Conservation (phyloP, 2,113 vertebrate genomes). For the Stigmatopora nigra region DNA sequence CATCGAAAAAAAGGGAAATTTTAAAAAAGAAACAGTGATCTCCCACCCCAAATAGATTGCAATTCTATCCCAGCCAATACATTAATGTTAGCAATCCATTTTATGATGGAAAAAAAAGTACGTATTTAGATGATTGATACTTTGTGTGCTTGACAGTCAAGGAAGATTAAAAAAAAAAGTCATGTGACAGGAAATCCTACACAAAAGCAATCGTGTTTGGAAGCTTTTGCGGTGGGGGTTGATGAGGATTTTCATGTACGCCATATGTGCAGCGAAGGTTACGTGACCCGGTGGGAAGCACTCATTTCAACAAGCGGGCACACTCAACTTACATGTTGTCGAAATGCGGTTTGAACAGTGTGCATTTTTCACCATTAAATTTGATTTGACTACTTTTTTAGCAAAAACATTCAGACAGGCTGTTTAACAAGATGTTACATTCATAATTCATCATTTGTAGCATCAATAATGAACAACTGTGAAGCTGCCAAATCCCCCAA, state of each 20-base stretch:
- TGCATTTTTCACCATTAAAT: background rate
- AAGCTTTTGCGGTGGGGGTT: background rate
- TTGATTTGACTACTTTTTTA: background rate
- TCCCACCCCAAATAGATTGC: too few relatives aligned
- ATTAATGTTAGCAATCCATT: background rate
- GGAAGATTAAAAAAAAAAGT: background rate
- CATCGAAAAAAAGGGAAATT: too few relatives aligned
- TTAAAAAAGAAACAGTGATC: too few relatives aligned
- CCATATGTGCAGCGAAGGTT: conserved; percentile 36
- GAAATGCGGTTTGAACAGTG: background rate
- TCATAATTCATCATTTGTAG: conserved; percentile 55
- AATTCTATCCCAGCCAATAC: too few relatives aligned
- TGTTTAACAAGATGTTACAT: conserved; percentile 36
- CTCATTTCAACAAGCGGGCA: conserved; percentile 24
- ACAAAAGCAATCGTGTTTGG: conserved; percentile 31
- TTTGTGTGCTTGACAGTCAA: conserved; percentile 6
- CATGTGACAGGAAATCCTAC: conserved; percentile 41
- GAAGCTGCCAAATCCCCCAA: conserved; percentile 1
- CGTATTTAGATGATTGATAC: background rate
- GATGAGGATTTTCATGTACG: conserved; percentile 2
- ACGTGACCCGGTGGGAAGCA: conserved; percentile 52
- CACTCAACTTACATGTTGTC: conserved; percentile 10
- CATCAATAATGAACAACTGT: conserved; percentile 54
- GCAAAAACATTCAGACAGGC: conserved; percentile 5
- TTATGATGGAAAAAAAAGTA: background rate